Evolutionary conservation across 2,797 vertebrate genomes (phyloP).

Genomic region (Propithecus deckenii): DNA sequence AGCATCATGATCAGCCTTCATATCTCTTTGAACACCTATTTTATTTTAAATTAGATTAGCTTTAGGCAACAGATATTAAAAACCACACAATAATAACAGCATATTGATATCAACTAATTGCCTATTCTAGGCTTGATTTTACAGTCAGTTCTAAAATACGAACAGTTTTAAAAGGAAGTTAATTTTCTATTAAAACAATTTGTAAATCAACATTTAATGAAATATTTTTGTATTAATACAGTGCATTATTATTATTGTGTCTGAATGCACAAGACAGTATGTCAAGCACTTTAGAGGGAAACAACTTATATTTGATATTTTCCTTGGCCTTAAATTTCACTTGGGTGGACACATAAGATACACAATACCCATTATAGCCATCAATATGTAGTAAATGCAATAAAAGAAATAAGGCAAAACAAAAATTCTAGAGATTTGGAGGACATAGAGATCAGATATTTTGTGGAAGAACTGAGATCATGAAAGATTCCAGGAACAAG

Average conservation of each 20-base stretch:
- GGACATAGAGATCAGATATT: not conserved
- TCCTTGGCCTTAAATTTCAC: not conserved
- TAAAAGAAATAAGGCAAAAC: not conserved
- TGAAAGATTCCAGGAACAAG: not conserved
- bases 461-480: not conserved
- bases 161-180: not conserved
- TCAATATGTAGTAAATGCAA: not conserved
- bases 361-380: not conserved
- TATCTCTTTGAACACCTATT: not conserved
- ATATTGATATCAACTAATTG: not conserved
- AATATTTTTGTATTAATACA: not conserved
- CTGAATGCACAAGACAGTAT: not conserved
- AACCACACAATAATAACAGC: not conserved
- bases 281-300: not conserved
- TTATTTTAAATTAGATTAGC: slow-evolving; percentile 5
- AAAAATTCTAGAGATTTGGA: not conserved
- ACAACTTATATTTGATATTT: not conserved
- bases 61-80: not conserved
- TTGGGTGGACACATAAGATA: not conserved
- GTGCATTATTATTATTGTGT: not conserved
- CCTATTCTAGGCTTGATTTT: not conserved
- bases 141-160: not conserved
- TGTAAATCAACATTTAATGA: not conserved
- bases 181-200: not conserved
- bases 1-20: not conserved